Percentiles rank a stretch among this genome's conserved stretches.
Evolutionary conservation across 2,113 vertebrate species (phyloP).

Genomic region (Progne subis): DNA sequence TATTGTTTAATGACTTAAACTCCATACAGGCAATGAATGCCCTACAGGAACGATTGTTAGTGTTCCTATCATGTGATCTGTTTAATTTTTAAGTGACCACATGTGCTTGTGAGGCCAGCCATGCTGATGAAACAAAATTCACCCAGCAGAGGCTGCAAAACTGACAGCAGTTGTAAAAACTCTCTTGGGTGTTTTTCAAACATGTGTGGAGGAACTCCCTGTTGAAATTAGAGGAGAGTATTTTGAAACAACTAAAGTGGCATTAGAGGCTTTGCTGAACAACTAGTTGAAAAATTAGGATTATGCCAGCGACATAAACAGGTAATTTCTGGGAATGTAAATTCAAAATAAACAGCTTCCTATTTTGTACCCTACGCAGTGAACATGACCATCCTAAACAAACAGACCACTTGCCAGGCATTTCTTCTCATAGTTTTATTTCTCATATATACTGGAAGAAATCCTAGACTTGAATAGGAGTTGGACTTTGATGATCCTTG

Average conservation of each 20-base stretch:
- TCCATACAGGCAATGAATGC: background rate
- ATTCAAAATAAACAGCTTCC: background rate
- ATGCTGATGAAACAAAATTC: background rate
- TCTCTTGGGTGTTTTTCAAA: background rate
- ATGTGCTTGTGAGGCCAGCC: background rate
- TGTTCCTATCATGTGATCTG: background rate
- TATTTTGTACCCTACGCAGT: background rate
- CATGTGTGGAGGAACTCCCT: background rate
- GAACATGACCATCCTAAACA: background rate
- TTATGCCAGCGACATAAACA: background rate
- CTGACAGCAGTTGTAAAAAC: background rate
- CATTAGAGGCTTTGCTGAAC: background rate
- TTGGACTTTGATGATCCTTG: background rate
- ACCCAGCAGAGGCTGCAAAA: background rate
- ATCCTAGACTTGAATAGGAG: background rate
- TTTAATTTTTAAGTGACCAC: background rate
- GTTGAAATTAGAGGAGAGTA: background rate
- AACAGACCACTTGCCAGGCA: background rate
- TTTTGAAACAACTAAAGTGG: background rate
- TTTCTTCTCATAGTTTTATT: background rate
- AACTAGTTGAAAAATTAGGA: background rate
- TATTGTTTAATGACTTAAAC: background rate
- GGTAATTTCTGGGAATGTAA: background rate
- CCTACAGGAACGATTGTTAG: background rate
- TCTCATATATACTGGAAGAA: background rate